Percentiles rank a stretch among this genome's conserved stretches.
Evolutionary conservation across 2,888 invertebrate species (phyloP).

Genomic region (Boloria euphrosyne): DNA sequence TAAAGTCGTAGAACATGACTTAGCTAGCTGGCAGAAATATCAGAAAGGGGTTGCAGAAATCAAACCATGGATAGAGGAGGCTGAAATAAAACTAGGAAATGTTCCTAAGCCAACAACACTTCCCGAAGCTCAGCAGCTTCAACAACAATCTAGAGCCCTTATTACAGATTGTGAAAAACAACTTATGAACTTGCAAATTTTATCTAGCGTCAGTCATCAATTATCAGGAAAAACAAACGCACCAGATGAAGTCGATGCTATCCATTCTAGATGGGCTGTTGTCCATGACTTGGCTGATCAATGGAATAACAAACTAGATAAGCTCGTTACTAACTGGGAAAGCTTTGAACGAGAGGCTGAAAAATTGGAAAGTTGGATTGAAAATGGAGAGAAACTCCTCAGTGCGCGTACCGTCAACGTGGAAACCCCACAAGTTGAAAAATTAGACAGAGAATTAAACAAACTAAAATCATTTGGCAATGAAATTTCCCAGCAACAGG

Average conservation of each 20-base stretch:
- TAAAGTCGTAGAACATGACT: slow-evolving; percentile 88
- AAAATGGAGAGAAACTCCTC: slow-evolving; percentile 84
- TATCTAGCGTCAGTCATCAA: slow-evolving; percentile 88
- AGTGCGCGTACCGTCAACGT: slow-evolving; percentile 82
- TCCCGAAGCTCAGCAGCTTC: slow-evolving; percentile 90
- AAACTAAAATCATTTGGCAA: slow-evolving; percentile 91
- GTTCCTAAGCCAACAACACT: slow-evolving; percentile 89
- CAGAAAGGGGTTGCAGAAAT: slow-evolving; percentile 90
- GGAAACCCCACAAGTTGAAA: slow-evolving; percentile 87
- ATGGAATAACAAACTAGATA: slow-evolving; percentile 89
- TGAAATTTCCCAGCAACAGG: slow-evolving; percentile 92
- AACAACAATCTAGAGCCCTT: slow-evolving; percentile 87
- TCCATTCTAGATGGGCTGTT: slow-evolving; percentile 92
- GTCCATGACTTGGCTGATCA: slow-evolving; percentile 91
- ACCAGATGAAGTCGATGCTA: slow-evolving; percentile 92
- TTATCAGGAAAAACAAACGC: slow-evolving; percentile 89
- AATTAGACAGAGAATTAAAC: slow-evolving; percentile 88
- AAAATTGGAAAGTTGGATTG: slow-evolving; percentile 90
- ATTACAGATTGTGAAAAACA: slow-evolving; percentile 90
- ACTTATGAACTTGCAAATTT: slow-evolving; percentile 87
- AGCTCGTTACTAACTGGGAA: slow-evolving; percentile 90
- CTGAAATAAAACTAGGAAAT: slow-evolving; percentile 89
- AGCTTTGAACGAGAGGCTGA: slow-evolving; percentile 90
- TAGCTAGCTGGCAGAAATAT: slow-evolving; percentile 93
- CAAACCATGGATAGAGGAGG: slow-evolving; percentile 94